A percentile compares a stretch with the other conserved stretches of the same genome.
Evolutionary conservation across 2,113 vertebrate genomes (phyloP).

Genomic region (Erpornis zantholeuca): DNA sequence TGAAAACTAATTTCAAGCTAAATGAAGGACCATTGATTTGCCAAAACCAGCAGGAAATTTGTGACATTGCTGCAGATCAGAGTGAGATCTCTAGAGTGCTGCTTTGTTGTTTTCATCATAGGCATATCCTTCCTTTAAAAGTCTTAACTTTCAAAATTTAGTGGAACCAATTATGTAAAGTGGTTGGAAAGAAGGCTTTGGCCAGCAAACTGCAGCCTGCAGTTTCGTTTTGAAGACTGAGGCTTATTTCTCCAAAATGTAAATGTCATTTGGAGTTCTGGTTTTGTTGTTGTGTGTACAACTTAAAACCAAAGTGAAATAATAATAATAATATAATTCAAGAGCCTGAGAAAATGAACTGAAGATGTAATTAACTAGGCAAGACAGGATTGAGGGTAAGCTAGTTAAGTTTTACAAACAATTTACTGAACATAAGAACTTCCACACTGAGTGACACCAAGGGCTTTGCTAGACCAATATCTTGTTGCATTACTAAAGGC

Average conservation of each 20-base stretch:
- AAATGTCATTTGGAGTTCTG: not conserved
- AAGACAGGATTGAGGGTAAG: not conserved
- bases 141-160: not conserved
- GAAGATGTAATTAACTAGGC: not conserved
- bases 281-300: not conserved
- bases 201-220: not conserved
- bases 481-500: accelerated
- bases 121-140: not conserved
- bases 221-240: not conserved
- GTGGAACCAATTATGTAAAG: not conserved
- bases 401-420: not conserved
- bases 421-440: not conserved
- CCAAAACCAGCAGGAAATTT: not conserved
- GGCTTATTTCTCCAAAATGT: not conserved
- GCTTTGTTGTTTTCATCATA: not conserved
- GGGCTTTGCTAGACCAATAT: not conserved
- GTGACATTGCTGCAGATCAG: not conserved
- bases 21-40: not conserved
- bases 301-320: not conserved
- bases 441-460: not conserved
- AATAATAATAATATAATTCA: not conserved
- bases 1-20: not conserved
- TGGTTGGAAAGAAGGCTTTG: not conserved
- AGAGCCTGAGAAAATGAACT: not conserved
- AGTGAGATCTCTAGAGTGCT: not conserved